Conservation (phyloP, 1,140 invertebrate genomes). For the Temnothorax curvispinosus region DNA sequence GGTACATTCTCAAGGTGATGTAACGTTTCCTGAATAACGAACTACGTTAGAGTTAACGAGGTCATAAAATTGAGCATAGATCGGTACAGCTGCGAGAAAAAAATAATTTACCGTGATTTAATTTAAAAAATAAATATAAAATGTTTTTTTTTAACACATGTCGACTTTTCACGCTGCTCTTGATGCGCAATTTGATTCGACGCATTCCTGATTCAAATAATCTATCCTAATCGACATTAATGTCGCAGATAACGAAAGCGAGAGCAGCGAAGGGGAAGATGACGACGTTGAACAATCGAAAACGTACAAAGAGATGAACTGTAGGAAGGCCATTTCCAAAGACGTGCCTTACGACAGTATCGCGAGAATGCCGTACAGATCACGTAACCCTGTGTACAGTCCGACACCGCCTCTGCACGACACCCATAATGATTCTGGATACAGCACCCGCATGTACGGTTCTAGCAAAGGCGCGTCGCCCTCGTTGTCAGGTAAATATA, state of each 20-base stretch:
- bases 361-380: conserved; percentile 82
- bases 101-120: not conserved
- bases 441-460: conserved; percentile 91
- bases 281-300: conserved; percentile 72
- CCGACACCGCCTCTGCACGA: conserved; percentile 84
- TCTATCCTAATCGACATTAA: not conserved
- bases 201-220: not conserved
- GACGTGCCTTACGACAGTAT: conserved; percentile 78
- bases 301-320: conserved; percentile 65
- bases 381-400: conserved; percentile 83
- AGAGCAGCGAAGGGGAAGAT: conserved; percentile 81
- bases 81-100: too few relatives aligned
- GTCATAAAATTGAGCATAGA: not conserved
- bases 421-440: conserved; percentile 92
- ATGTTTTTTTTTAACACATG: not conserved
- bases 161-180: not conserved
- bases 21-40: conserved; percentile 39
- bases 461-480: conserved; percentile 92
- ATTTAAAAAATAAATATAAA: not conserved
- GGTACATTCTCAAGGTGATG: conserved; percentile 74
- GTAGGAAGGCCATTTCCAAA: conserved; percentile 72
- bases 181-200: not conserved
- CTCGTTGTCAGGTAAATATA: conserved; percentile 88
- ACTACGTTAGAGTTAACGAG: not conserved
- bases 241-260: conserved; percentile 76